Conservation (phyloP, 2,888 invertebrate genomes). For the Encarsia formosa region DNA sequence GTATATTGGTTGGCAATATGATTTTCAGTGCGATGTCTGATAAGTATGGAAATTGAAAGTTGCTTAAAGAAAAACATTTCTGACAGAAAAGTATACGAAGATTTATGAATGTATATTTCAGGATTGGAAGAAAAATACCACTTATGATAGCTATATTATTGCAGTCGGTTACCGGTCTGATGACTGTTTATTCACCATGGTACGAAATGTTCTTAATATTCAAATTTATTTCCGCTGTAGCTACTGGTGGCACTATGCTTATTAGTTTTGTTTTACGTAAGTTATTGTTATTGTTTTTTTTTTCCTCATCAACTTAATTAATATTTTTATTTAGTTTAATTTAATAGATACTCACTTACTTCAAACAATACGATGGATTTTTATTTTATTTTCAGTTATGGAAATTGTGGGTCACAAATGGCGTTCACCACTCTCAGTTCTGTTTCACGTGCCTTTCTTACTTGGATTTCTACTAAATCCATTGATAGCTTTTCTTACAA, state of each 20-base stretch:
- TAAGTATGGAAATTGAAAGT: too few relatives aligned
- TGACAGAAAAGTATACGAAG: background rate
- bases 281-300: slow-evolving; percentile 28
- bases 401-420: slow-evolving; percentile 58
- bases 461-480: slow-evolving; percentile 57
- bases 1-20: slow-evolving; percentile 57
- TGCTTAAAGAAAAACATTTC: background rate
- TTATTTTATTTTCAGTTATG: slow-evolving; percentile 50
- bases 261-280: slow-evolving; percentile 61
- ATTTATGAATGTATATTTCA: slow-evolving; percentile 35
- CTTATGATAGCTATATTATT: slow-evolving; percentile 58
- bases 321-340: too few relatives aligned
- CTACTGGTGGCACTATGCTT: slow-evolving; percentile 65
- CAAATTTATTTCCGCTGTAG: slow-evolving; percentile 59
- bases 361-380: too few relatives aligned
- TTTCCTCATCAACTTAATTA: background rate
- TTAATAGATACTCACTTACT: too few relatives aligned
- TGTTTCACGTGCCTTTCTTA: slow-evolving; percentile 58
- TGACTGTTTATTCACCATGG: slow-evolving; percentile 57
- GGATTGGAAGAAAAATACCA: slow-evolving; percentile 63
- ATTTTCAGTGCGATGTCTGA: slow-evolving; percentile 56
- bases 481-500: slow-evolving; percentile 58
- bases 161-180: slow-evolving; percentile 57
- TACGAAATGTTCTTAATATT: slow-evolving; percentile 60
- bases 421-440: slow-evolving; percentile 52